Evolutionary conservation across 1,140 invertebrate species (phyloP).

Genomic region (Goniozus legneri): DNA sequence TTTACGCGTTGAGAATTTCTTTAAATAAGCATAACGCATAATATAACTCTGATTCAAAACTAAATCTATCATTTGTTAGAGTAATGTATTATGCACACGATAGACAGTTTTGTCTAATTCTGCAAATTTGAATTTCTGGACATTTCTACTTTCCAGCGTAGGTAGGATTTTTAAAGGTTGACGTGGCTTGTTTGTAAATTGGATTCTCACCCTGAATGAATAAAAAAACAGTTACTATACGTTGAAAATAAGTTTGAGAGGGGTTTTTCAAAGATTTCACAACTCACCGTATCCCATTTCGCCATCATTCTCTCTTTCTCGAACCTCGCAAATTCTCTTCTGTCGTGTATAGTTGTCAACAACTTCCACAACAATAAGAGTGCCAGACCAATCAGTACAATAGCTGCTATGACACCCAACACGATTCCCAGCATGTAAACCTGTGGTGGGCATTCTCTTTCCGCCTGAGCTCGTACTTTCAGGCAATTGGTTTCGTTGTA

Average conservation of each 20-base stretch:
- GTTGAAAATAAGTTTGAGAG: slow-evolving; percentile 11
- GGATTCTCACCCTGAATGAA: slow-evolving; percentile 90
- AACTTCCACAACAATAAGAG: slow-evolving; percentile 95
- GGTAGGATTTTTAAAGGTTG: slow-evolving; percentile 97
- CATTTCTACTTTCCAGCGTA: slow-evolving; percentile 77
- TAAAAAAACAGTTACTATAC: slow-evolving; percentile 30
- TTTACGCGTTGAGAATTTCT: too few species aligned
- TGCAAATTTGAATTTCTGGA: too few species aligned
- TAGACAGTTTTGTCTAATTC: too few species aligned
- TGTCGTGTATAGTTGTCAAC: slow-evolving; percentile 91
- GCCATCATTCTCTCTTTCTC: slow-evolving; percentile 94
- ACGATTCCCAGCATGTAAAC: slow-evolving; percentile 80
- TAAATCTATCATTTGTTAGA: too few species aligned
- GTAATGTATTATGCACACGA: too few species aligned
- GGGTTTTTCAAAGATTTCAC: background rate
- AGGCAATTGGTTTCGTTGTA: slow-evolving; percentile 59
- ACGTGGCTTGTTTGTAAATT: slow-evolving; percentile 97
- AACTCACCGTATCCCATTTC: slow-evolving; percentile 88
- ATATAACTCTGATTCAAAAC: too few species aligned
- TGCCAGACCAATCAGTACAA: slow-evolving; percentile 76
- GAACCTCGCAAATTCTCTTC: slow-evolving; percentile 93
- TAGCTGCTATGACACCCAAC: slow-evolving; percentile 92
- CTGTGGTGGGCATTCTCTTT: slow-evolving; percentile 76
- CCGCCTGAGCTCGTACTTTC: slow-evolving; percentile 68
- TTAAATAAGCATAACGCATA: too few species aligned